phyloP scores from a whole-genome alignment of 35 echinoderm and acorn worm species.

The Ptychodera flava region DNA sequence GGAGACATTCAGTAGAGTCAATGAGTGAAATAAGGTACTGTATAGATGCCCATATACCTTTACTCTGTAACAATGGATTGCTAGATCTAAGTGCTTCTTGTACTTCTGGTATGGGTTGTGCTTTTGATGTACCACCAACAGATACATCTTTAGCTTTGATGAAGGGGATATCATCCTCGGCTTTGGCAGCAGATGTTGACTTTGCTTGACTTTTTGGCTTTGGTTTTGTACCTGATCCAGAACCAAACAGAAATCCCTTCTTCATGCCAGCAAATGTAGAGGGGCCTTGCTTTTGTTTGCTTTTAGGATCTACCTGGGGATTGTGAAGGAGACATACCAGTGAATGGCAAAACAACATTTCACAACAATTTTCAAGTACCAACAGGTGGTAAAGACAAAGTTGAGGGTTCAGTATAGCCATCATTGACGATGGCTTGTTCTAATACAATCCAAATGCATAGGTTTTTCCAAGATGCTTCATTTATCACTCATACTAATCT shows the following conservation, averaged over 20 bases:
- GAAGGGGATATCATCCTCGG: constrained; percentile 49
- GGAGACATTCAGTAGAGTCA: too few species aligned
- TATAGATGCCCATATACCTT: not conserved
- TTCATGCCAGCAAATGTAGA: constrained; percentile 70
- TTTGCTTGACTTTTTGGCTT: not conserved
- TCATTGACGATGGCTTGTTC: not conserved
- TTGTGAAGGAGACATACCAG: not conserved
- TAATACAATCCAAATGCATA: not conserved
- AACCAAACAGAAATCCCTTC: constrained; percentile 74
- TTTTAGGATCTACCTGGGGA: not conserved
- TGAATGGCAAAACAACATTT: not conserved
- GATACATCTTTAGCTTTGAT: constrained; percentile 64
- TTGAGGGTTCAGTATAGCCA: not conserved
- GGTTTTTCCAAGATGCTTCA: too few species aligned
- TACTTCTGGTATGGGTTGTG: constrained; percentile 60
- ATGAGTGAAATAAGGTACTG: too few species aligned
- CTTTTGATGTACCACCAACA: constrained; percentile 12
- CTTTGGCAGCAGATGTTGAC: not conserved
- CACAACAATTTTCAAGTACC: not conserved
- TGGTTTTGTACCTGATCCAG: constrained; percentile 25
- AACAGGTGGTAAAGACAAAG: not conserved
- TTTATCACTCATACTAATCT: too few species aligned
- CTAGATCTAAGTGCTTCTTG: constrained; percentile 55
- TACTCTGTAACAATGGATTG: not conserved
- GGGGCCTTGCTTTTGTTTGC: not conserved